These are phyloP conservation scores for Nebria brevicollis DNA, from an alignment of 2,888 invertebrate genomes.

Conservation along the genomic window DNA sequence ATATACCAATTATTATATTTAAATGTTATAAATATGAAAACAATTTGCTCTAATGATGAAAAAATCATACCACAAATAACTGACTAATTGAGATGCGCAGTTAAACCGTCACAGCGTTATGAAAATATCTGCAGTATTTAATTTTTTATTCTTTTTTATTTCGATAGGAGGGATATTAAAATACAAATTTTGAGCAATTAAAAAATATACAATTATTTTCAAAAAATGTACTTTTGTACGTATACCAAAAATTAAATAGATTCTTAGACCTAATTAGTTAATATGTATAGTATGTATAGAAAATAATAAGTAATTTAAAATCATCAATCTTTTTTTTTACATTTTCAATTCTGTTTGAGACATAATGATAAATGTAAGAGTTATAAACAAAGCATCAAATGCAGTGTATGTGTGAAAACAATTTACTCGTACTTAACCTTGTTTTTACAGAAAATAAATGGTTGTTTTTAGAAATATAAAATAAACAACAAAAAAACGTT, in stretches of 20 bases:
- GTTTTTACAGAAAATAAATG: not conserved
- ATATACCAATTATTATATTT: too few relatives aligned
- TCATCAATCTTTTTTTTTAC: not conserved
- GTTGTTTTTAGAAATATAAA: not conserved
- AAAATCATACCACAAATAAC: too few relatives aligned
- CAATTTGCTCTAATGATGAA: too few relatives aligned
- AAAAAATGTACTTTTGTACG: too few relatives aligned
- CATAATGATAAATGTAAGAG: not conserved
- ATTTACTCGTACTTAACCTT: not conserved
- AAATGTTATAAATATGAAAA: too few relatives aligned
- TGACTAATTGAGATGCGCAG: too few relatives aligned
- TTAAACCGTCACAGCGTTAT: too few relatives aligned
- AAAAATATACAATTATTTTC: too few relatives aligned
- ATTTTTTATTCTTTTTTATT: too few relatives aligned
- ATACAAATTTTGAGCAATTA: too few relatives aligned
- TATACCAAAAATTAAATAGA: not conserved
- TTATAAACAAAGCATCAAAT: not conserved
- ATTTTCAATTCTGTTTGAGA: not conserved
- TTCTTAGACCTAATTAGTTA: not conserved
- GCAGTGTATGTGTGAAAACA: not conserved
- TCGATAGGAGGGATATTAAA: too few relatives aligned
- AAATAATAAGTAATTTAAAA: not conserved
- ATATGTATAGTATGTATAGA: not conserved
- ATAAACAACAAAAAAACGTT: not conserved
- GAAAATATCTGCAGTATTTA: too few relatives aligned